phyloP scores from a whole-genome alignment of 2,113 vertebrate genomes.

The Leiothrix lutea region DNA sequence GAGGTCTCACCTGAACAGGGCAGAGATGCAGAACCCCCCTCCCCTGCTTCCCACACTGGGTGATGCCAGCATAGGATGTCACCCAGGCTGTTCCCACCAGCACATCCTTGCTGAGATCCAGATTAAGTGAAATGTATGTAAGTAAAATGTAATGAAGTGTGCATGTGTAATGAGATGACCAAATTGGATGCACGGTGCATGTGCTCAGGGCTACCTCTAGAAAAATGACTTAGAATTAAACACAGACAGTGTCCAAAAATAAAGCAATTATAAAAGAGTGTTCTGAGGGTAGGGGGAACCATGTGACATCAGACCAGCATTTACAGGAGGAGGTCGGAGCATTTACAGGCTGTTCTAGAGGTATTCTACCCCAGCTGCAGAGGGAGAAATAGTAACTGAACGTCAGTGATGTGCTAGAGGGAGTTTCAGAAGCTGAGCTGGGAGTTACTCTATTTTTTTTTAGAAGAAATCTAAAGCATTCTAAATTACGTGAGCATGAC shows the following conservation, averaged over 20 bases:
- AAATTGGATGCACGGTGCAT: not conserved
- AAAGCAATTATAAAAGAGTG: conserved; percentile 50
- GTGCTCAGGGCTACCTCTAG: not conserved
- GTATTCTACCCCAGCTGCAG: not conserved
- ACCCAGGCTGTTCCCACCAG: not conserved
- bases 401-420: not conserved
- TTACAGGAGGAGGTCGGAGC: not conserved
- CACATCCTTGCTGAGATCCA: not conserved
- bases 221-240: conserved; percentile 65
- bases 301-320: not conserved
- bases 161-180: not conserved
- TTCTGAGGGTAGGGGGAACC: not conserved
- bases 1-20: not conserved
- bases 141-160: no score
- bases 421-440: not conserved
- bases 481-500: not conserved
- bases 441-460: not conserved
- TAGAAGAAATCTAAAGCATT: not conserved
- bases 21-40: not conserved
- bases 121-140: not conserved
- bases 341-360: not conserved
- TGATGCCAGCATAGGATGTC: not conserved
- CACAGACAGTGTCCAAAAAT: conserved; percentile 5
- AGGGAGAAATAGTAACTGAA: not conserved
- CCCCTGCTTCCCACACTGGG: fast-evolving